These are phyloP conservation scores for Corythaixoides concolor DNA, from an alignment of 2,113 vertebrate species.

Conservation along the genomic window DNA sequence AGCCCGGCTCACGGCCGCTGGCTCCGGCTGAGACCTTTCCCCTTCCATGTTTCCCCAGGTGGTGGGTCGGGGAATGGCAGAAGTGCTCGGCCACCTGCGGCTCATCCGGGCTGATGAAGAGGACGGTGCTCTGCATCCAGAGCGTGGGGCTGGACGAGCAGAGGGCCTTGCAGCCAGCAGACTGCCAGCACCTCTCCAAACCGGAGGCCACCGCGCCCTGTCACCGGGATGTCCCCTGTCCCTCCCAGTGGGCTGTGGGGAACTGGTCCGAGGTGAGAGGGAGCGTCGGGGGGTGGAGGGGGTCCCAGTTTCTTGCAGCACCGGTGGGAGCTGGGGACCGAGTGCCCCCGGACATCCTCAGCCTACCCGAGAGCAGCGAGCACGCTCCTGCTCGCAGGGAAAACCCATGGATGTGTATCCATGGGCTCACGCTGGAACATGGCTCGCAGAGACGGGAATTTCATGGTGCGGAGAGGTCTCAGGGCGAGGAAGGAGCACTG, in stretches of 20 bases:
- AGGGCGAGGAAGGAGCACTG: accelerated
- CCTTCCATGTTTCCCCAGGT: constrained; percentile 69
- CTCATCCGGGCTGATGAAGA: constrained; percentile 70
- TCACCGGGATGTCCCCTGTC: constrained; percentile 81
- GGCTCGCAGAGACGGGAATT: accelerated
- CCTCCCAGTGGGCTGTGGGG: constrained; percentile 82
- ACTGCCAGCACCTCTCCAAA: constrained; percentile 80
- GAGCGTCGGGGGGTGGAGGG: accelerated
- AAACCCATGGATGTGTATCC: accelerated
- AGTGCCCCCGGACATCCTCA: accelerated
- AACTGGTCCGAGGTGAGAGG: constrained; percentile 88
- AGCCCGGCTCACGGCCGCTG: accelerated
- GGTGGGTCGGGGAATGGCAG: constrained; percentile 94
- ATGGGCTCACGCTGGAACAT: background rate
- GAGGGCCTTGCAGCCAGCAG: constrained; percentile 73
- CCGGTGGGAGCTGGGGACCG: background rate
- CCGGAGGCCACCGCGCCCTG: constrained; percentile 76
- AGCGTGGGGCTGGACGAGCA: constrained; percentile 86
- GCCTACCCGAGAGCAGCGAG: accelerated
- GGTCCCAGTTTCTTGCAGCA: accelerated
- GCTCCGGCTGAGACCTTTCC: accelerated
- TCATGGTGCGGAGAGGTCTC: background rate
- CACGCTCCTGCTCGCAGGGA: background rate
- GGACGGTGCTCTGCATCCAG: constrained; percentile 87
- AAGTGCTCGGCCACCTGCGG: constrained; percentile 86